Evolutionary conservation across 1,140 invertebrate genomes (phyloP), one percentile per base, ranked within the genome.

Genomic region (Drosophila parvula): DNA sequence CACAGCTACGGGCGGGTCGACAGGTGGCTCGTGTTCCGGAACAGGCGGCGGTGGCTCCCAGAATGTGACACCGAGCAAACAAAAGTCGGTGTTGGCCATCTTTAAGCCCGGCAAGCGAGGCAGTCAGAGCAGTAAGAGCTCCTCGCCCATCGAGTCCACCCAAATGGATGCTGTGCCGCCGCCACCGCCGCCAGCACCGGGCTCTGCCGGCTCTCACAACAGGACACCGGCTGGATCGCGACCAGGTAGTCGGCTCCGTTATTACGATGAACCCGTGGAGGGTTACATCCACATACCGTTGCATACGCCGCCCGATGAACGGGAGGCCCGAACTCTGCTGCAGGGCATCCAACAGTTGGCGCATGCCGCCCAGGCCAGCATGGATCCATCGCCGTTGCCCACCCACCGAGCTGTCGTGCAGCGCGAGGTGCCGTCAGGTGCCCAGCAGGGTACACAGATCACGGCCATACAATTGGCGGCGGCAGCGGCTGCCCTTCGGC

Each of bases 221-320:
- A 73, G 76, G 1, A 89, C 90, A 0, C 89, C 90, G 0, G 71
- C 50, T 0, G 74, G 80, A 0, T 91, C 91, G 0, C 41, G 91
- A 0, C 91, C 91, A 0, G 80, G 81, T 7, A 86, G 81, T 16
- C 65, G 90, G 5, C 48, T 94, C 6, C 93, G 93, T 61, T 94
- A 95, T 86, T 94, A 95, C 74, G 94, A 95, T 68, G 93, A 93
- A 9, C 93, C 94, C 0, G 92, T 94, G 32, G 94, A 94, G 64
- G 94, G 94, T 0, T 88, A 92, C 34, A 94, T 95, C 43, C 93
- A 94, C 57, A 95, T 95, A 77, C 95, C 95, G 4, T 80, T 95
- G 43, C 94, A 94, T 56, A 95, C 95, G 9, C 95, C 95, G n/a
- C 94, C 94, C 0, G 94, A 95, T 68, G 94, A 95, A 68, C 92